Evolutionary conservation across 2,797 vertebrate species (phyloP).

Genomic region (Protosalanx chinensis): DNA sequence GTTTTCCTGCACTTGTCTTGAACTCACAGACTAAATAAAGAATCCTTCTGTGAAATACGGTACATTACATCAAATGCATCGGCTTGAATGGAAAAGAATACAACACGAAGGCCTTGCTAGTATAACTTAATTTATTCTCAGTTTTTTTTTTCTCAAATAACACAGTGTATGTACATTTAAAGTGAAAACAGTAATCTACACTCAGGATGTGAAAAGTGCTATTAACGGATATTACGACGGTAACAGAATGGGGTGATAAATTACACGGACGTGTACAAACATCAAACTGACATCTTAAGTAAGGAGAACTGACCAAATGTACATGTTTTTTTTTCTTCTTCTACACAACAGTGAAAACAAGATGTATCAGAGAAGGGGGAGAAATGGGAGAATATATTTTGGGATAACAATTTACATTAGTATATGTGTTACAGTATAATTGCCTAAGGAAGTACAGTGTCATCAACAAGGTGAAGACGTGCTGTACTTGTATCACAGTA

Average conservation of each 20-base stretch:
- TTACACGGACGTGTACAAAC: background rate
- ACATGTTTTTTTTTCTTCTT: slow-evolving; percentile 9
- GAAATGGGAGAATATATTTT: slow-evolving; percentile 6
- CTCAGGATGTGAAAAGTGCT: slow-evolving; percentile 66
- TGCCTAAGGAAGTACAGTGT: too few species aligned
- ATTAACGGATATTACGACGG: slow-evolving; percentile 45
- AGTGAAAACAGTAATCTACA: slow-evolving; percentile 66
- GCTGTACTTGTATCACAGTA: too few species aligned
- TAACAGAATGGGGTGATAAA: slow-evolving; percentile 38
- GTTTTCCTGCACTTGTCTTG: slow-evolving; percentile 1
- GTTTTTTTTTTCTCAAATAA: slow-evolving; percentile 61
- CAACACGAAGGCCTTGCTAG: slow-evolving; percentile 26
- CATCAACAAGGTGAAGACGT: too few species aligned
- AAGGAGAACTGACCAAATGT: slow-evolving; percentile 6
- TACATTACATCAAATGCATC: background rate
- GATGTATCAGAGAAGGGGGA: slow-evolving; percentile 10
- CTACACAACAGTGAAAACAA: slow-evolving; percentile 34
- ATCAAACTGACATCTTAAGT: slow-evolving; percentile 2
- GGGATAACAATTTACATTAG: too few species aligned
- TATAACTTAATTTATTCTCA: slow-evolving; percentile 70
- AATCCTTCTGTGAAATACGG: background rate
- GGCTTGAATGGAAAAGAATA: slow-evolving; percentile 1
- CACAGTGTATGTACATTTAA: slow-evolving; percentile 72
- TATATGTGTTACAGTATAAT: too few species aligned
- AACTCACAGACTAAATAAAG: slow-evolving; percentile 12